A percentile compares a stretch with the other conserved stretches of the same genome.
Evolutionary conservation across 1,140 invertebrate genomes (phyloP).

Genomic region (Sarcophaga bullata): DNA sequence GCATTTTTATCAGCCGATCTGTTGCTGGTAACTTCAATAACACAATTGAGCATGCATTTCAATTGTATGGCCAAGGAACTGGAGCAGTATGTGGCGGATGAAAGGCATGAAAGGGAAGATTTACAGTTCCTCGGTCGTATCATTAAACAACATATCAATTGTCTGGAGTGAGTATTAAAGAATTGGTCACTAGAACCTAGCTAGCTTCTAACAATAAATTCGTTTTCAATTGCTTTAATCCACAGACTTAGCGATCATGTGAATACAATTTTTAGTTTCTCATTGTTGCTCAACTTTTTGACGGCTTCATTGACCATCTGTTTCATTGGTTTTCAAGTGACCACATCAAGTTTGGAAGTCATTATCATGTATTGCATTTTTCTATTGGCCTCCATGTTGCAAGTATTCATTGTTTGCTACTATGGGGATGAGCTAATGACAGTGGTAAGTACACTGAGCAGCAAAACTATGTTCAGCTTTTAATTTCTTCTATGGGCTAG

Average conservation of each 20-base stretch:
- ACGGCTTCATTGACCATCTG: slow-evolving; percentile 61
- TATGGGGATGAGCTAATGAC: slow-evolving; percentile 58
- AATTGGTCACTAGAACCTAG: slow-evolving; percentile 15
- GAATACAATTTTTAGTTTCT: slow-evolving; percentile 56
- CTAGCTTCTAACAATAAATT: slow-evolving; percentile 56
- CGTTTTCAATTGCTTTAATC: slow-evolving; percentile 32
- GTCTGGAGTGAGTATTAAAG: slow-evolving; percentile 51
- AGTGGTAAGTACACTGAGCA: slow-evolving; percentile 46
- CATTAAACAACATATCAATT: slow-evolving; percentile 57
- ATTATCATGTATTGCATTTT: slow-evolving; percentile 61
- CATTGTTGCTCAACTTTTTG: slow-evolving; percentile 57
- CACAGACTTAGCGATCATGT: slow-evolving; percentile 56
- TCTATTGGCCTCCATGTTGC: slow-evolving; percentile 59
- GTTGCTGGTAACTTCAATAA: slow-evolving; percentile 57
- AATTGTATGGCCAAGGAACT: slow-evolving; percentile 52
- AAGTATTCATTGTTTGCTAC: slow-evolving; percentile 60
- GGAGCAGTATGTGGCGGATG: slow-evolving; percentile 49
- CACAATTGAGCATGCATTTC: slow-evolving; percentile 62
- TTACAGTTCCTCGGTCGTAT: slow-evolving; percentile 50
- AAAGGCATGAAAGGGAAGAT: slow-evolving; percentile 46
- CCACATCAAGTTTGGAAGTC: slow-evolving; percentile 54
- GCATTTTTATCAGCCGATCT: slow-evolving; percentile 61
- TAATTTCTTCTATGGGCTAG: slow-evolving; percentile 43
- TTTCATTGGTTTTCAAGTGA: slow-evolving; percentile 63
- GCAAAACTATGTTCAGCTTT: background rate